Percentiles rank a stretch among this genome's conserved stretches.
These are phyloP conservation scores for Planococcus citri DNA, from an alignment of 1,140 invertebrate genomes.

Conservation along the genomic window DNA sequence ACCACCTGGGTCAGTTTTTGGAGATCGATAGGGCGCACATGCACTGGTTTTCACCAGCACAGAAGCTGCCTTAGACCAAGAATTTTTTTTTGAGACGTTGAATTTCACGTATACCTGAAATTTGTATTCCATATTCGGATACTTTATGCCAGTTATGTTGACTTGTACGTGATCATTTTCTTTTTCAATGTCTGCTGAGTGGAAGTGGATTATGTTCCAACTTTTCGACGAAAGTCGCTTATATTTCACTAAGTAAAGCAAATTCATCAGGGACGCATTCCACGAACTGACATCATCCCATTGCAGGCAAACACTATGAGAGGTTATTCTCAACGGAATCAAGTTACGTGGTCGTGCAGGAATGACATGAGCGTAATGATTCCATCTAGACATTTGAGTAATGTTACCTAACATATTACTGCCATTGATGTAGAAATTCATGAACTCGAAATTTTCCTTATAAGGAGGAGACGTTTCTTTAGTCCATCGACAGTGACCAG, in stretches of 20 bases:
- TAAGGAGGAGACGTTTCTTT: constrained; percentile 42
- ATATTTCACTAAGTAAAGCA: constrained; percentile 48
- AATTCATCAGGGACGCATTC: constrained; percentile 41
- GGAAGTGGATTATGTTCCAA: constrained; percentile 38
- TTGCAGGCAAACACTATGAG: constrained; percentile 41
- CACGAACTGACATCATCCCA: constrained; percentile 50
- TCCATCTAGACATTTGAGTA: constrained; percentile 38
- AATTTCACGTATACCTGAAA: constrained; percentile 47
- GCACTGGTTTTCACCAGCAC: constrained; percentile 44
- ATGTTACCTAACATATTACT: constrained; percentile 42
- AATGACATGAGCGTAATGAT: constrained; percentile 47
- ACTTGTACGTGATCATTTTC: too few species aligned
- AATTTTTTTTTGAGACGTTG: constrained; percentile 39
- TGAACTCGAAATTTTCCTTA: constrained; percentile 42
- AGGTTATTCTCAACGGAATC: constrained; percentile 39
- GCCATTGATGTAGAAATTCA: constrained; percentile 40
- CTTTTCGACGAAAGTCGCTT: constrained; percentile 41
- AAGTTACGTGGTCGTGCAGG: constrained; percentile 34
- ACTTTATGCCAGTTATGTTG: constrained; percentile 44
- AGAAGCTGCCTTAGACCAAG: constrained; percentile 49
- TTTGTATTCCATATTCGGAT: constrained; percentile 52
- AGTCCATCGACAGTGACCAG: constrained; percentile 38
- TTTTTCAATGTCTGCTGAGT: neutral
- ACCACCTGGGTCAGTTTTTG: constrained; percentile 47
- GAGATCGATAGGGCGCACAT: constrained; percentile 42